Evolutionary conservation across 1,140 invertebrate species (phyloP), one percentile per base, ranked within the genome.

Genomic region (Diorhabda elongata): DNA sequence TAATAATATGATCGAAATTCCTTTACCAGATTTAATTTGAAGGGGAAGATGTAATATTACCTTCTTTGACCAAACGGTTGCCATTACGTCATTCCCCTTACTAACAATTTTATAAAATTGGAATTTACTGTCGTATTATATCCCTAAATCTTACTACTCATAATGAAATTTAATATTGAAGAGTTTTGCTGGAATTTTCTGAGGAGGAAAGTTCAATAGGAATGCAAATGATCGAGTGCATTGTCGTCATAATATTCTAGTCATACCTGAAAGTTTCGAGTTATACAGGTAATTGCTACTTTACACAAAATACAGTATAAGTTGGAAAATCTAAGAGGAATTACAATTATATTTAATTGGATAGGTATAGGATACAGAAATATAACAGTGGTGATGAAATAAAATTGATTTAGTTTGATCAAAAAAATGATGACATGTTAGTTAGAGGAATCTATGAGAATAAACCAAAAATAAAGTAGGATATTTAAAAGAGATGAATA

Each of bases 81-180:
- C 59, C 41, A 61, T 61, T 61, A 61, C 42, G 42, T 42, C 47
- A 52, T 52, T 52, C 2, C 59, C 42, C 59, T 43, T 61, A 41
- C 26, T 42, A 61, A 41, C 26, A 61, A 42, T 43, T 43, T 61
- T 61, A 61, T 61, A 8, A 61, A 61, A 61, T 61, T 61, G 42
- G 42, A 61, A 61, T 61, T 61, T 61, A 61, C 59, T 26, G 59
- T 43, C 59, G 42, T 43, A 61, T 43, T 61, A 61, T 61, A 7
- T 42, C 26, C 42, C 42, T 61, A 61, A 61, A 61, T 61, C 59
- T 61, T 61, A 61, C 26, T 43, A 43, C 42, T 61, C 42, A 43
- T 61, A 61, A 61, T 61, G 42, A 69, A 69, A 64, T 69, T 62
- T 69, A 69, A 65, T 62, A 64, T 58, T 56, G 62, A 59, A 56